phyloP scores from a whole-genome alignment of 2,113 vertebrate genomes.

The Oncorhynchus gorbuscha region DNA sequence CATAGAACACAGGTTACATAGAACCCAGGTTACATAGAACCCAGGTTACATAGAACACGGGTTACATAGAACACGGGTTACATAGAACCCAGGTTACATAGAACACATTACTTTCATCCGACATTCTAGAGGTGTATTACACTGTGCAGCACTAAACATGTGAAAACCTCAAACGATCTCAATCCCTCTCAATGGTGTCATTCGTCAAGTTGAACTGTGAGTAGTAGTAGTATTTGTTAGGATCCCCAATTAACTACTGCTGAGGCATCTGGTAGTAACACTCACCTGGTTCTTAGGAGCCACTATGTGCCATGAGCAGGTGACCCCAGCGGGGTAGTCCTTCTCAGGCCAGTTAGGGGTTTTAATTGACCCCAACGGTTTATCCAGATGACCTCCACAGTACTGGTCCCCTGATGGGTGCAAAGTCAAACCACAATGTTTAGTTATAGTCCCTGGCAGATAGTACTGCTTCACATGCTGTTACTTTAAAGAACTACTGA shows the following conservation, averaged over 20 bases:
- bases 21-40: too few species aligned
- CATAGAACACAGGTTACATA: too few species aligned
- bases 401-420: slow-evolving; percentile 88
- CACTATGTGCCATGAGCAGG: slow-evolving; percentile 93
- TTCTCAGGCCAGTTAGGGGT: slow-evolving; percentile 97
- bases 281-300: slow-evolving; percentile 94
- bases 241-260: too few species aligned
- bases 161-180: too few species aligned
- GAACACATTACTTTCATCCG: too few species aligned
- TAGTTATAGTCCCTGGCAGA: background rate
- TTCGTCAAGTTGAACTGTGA: too few species aligned
- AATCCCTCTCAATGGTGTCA: too few species aligned
- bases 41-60: too few species aligned
- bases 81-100: too few species aligned
- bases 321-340: slow-evolving; percentile 94
- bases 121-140: too few species aligned
- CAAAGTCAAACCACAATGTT: background rate
- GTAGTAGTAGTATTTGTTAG: too few species aligned
- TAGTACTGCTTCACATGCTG: background rate
- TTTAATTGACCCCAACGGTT: slow-evolving; percentile 86
- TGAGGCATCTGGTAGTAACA: too few species aligned
- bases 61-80: background rate
- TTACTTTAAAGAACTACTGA: background rate
- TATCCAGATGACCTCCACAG: slow-evolving; percentile 90
- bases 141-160: background rate